phyloP scores from a whole-genome alignment of 2,113 vertebrate genomes.

The Ceyx cyanopectus region DNA sequence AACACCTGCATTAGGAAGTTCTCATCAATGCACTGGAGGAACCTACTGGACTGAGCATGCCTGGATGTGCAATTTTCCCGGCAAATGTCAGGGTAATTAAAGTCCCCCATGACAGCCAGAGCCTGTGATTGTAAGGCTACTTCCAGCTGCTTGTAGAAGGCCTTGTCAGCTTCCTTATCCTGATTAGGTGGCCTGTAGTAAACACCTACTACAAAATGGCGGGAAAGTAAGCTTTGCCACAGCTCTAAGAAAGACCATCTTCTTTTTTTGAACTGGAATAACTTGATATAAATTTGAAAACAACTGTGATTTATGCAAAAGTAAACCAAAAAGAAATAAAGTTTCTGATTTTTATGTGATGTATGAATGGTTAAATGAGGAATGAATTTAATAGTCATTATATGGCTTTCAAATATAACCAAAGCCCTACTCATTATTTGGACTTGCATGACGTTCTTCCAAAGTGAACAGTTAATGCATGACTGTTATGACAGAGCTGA shows the following conservation, averaged over 20 bases:
- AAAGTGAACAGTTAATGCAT: neutral
- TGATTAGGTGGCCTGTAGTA: too few species aligned
- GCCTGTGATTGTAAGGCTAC: too few species aligned
- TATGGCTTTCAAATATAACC: neutral
- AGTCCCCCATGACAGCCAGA: too few species aligned
- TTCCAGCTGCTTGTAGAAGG: too few species aligned
- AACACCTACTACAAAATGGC: neutral
- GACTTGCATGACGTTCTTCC: neutral
- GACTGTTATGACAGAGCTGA: neutral
- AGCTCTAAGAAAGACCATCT: neutral
- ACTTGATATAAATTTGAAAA: neutral
- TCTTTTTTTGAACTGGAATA: neutral
- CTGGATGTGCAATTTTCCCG: too few species aligned
- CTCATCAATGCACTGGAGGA: too few species aligned
- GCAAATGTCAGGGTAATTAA: too few species aligned
- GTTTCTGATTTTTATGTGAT: neutral
- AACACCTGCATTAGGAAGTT: too few species aligned
- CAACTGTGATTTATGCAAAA: neutral
- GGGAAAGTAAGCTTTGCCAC: neutral
- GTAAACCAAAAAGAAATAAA: neutral
- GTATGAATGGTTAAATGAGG: neutral
- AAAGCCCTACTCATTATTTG: neutral
- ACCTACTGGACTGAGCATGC: too few species aligned
- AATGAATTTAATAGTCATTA: neutral
- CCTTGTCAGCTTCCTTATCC: too few species aligned